Base-by-base conservation (phyloP, 2,797 vertebrate species). In the Onychomys leucogaster region DNA sequence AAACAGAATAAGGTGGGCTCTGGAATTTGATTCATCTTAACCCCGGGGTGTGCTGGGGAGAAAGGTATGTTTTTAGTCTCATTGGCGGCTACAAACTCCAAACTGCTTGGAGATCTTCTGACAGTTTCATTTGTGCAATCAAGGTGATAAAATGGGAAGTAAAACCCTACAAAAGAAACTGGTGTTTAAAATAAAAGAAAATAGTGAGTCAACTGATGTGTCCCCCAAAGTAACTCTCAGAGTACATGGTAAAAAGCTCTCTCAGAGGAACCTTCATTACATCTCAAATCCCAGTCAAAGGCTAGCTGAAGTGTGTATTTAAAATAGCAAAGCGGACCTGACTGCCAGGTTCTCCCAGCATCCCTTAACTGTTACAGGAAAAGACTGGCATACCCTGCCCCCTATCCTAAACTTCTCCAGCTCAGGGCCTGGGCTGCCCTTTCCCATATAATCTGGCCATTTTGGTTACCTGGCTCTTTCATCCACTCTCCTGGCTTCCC, bases 41-140 rank as follows among this genome's bases (percentile, higher is more conserved):
- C 27, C n/a, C 5, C 0, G 2, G 32, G 25, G 1, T n/a, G 34
- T 37, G 19, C 1, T 23, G 21, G 52, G 34, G 52, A 57, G 34
- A 34, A 41, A 73, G 19, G 7, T 37, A 2, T 57, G 19, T n/a
- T 57, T n/a, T n/a, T 57, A 14, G 21, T 81, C 2, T n/a, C 17
- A 55, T n/a, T 52, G 49, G 17, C n/a, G 16, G 9, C 32, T 34
- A 55, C 46, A n/a, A 23, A 52, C 49, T 25, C 21, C 49, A 37
- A 57, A 25, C 52, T 27, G 23, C 23, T 59, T 82, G n/a, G 6
- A 59, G 78, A 81, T 27, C 1, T 82, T 29, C 27, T 59, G n/a
- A 82, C 55, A 61, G 21, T 61, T 82, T 82, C 61, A 82, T 82
- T 82, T 59, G 2, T 59, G 23, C 55, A 59, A 6, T 59, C 6